Evolutionary conservation across 2,888 invertebrate genomes (phyloP), one percentile per base, ranked within the genome.

Genomic region (Andrena bicolor): DNA sequence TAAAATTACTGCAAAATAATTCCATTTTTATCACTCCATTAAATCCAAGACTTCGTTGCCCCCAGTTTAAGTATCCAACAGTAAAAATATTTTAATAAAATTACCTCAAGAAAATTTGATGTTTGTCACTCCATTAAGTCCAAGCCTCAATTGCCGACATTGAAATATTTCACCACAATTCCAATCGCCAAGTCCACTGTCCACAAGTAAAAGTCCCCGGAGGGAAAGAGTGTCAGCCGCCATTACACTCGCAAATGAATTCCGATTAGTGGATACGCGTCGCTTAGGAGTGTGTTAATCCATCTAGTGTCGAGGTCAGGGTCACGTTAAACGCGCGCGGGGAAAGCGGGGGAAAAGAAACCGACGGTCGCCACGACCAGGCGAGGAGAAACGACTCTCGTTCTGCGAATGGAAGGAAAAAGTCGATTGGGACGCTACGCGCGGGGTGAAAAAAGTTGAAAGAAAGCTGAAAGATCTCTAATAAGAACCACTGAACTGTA

Each of bases 341-440:
- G 82, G 83, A 83, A 83, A 78, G 82, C 78, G 60, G 53, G 64
- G 72, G 56, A 75, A 72, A 78, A 83, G 83, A 83, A 83, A 82
- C 83, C 66, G 32, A 23, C 35, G 60, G 10, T 65, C 60, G 26
- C 82, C 69, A 56, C 78, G 71, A 69, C 60, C 28, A 68, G 61
- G 4, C 70, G 68, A 68, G 49, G 83, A 82, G 83, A 83, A 82
- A 82, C 78, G 78, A 48, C 77, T 51, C 68, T 64, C 73, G 41
- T 49, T 41, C 48, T 35, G 10, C n/a, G n/a, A 48, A 30, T 23
- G 64, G n/a, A 26, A 56, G 51, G 76, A 71, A 71, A 64, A 78
- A 76, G 61, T 48, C 63, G 23, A 71, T 71, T 71, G 51, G 80
- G 30, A 70, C 78, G 26, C 35, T 41, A 64, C 35, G 66, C 26